phyloP scores from a whole-genome alignment of 2,888 invertebrate species.

The Sinhomidia bicolor region DNA sequence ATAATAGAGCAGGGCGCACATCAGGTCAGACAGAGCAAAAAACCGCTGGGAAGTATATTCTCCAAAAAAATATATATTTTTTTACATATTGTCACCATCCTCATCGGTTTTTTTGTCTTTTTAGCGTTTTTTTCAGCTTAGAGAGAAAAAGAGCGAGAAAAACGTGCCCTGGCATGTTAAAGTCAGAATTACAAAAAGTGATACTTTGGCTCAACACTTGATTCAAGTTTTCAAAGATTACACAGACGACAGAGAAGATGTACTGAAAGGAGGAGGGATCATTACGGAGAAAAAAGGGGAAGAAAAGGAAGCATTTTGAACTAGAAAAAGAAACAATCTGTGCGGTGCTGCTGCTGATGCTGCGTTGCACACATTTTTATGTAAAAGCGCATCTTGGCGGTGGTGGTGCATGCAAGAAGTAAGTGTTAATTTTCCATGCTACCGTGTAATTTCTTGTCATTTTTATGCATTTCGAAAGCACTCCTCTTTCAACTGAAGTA shows the following conservation, averaged over 20 bases:
- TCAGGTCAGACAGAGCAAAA: background rate
- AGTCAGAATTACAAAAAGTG: slow-evolving; percentile 61
- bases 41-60: background rate
- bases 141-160: background rate
- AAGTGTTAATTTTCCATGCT: slow-evolving; percentile 43
- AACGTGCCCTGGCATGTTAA: slow-evolving; percentile 64
- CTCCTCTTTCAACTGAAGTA: background rate
- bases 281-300: background rate
- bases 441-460: slow-evolving; percentile 43
- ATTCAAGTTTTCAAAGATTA: background rate
- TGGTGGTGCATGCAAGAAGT: background rate
- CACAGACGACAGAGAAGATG: background rate
- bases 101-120: background rate
- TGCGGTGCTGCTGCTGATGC: background rate
- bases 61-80: background rate
- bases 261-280: background rate
- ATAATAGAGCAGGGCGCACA: background rate
- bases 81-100: slow-evolving; percentile 36
- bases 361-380: background rate
- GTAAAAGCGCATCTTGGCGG: background rate
- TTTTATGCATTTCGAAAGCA: background rate
- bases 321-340: slow-evolving; percentile 45
- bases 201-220: no score
- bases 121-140: background rate
- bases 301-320: slow-evolving; percentile 2